Percentiles rank a stretch among this genome's conserved stretches.
Conservation (phyloP, 2,888 invertebrate species). For the Lithophane ornitopus region DNA sequence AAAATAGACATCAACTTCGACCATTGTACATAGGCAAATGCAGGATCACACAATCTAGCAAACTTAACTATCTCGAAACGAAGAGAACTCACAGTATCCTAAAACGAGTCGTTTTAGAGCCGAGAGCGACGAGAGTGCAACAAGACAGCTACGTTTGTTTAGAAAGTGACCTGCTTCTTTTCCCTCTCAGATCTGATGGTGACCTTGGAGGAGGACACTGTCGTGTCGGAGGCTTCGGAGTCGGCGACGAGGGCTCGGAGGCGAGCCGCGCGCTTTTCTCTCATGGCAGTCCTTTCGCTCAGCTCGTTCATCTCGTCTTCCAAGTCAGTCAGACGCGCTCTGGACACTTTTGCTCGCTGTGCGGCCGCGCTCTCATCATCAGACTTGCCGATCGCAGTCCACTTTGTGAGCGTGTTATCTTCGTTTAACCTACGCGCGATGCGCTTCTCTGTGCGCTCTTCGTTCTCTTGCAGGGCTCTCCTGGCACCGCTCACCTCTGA, state of each 20-base stretch:
- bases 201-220: constrained; percentile 81
- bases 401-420: constrained; percentile 90
- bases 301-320: constrained; percentile 94
- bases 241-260: constrained; percentile 93
- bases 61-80: constrained; percentile 79
- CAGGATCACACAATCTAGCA: constrained; percentile 82
- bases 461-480: constrained; percentile 86
- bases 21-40: constrained; percentile 82
- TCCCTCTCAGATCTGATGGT: constrained; percentile 85
- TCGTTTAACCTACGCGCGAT: constrained; percentile 86
- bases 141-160: constrained; percentile 68
- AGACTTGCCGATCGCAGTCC: constrained; percentile 90
- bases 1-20: constrained; percentile 84
- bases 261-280: constrained; percentile 93
- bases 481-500: constrained; percentile 88
- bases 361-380: constrained; percentile 91
- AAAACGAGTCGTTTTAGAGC: constrained; percentile 71
- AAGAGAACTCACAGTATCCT: constrained; percentile 68
- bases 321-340: constrained; percentile 93
- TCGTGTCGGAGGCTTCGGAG: constrained; percentile 83
- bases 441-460: constrained; percentile 87
- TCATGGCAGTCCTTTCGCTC: constrained; percentile 92
- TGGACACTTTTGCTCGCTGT: constrained; percentile 92
- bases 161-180: constrained; percentile 89
- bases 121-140: constrained; percentile 68